Conservation (phyloP, 2,888 invertebrate genomes). For the Thelaira solivaga region DNA sequence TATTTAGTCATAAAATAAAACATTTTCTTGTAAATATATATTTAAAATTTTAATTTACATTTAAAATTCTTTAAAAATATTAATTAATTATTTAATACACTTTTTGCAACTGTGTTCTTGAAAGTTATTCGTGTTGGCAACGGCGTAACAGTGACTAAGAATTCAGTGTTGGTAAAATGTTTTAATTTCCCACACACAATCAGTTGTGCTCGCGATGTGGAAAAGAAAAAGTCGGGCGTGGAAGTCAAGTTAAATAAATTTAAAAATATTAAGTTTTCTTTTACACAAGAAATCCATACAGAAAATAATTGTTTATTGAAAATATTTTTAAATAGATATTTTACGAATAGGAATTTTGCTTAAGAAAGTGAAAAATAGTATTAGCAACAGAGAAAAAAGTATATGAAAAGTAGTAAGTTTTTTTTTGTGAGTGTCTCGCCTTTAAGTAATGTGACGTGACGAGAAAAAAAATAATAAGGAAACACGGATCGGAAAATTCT, state of each 20-base stretch:
- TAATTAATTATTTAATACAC: background rate
- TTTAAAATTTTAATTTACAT: too few species aligned
- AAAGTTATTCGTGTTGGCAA: conserved; percentile 5
- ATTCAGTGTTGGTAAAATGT: conserved; percentile 49
- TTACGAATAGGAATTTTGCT: conserved; percentile 8
- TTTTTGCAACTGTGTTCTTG: background rate
- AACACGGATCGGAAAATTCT: conserved; percentile 40
- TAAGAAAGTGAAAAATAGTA: background rate
- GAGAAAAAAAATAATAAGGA: conserved; percentile 43
- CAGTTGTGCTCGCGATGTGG: conserved; percentile 60
- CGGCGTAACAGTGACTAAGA: conserved; percentile 17
- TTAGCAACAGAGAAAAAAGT: conserved; percentile 22
- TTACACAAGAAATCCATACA: conserved; percentile 12
- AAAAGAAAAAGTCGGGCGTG: conserved; percentile 65
- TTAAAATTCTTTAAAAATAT: too few species aligned
- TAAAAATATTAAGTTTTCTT: conserved; percentile 44
- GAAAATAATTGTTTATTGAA: conserved; percentile 10
- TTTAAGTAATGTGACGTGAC: conserved; percentile 37
- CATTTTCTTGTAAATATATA: too few species aligned
- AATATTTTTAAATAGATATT: conserved; percentile 30
- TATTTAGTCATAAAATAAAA: too few species aligned
- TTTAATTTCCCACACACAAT: conserved; percentile 38
- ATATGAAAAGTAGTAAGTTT: conserved; percentile 15
- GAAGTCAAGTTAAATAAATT: conserved; percentile 55
- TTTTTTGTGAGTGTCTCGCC: background rate